Percentiles rank a stretch among this genome's conserved stretches.
Evolutionary conservation across 2,888 invertebrate species (phyloP).

Genomic region (Trachelus troglodyta): DNA sequence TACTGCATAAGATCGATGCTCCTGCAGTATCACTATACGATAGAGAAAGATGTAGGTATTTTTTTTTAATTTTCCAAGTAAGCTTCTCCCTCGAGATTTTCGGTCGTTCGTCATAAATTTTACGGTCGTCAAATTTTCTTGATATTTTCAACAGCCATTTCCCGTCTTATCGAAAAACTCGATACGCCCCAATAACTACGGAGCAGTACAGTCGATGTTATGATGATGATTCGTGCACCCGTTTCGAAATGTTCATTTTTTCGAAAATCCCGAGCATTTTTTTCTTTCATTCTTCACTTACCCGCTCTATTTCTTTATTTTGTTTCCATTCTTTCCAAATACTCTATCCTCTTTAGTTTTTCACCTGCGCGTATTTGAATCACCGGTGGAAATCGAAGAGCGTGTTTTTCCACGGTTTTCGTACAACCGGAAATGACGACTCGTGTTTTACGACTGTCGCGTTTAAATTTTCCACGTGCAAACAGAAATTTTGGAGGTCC

Average conservation of each 20-base stretch:
- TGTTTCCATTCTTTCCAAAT: not conserved
- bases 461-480: not conserved
- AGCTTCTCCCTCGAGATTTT: too few species aligned
- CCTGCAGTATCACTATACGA: too few species aligned
- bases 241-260: not conserved
- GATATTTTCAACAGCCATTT: not conserved
- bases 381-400: not conserved
- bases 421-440: not conserved
- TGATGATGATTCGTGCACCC: too few species aligned
- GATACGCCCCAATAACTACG: not conserved
- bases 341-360: constrained; percentile 25
- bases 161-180: not conserved
- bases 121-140: not conserved
- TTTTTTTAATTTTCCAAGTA: too few species aligned
- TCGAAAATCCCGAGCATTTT: not conserved
- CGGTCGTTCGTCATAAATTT: not conserved
- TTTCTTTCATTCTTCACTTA: not conserved
- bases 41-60: too few species aligned
- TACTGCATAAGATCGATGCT: not conserved
- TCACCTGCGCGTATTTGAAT: not conserved
- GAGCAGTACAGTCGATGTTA: not conserved
- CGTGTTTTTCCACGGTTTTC: constrained; percentile 23
- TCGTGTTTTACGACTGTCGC: not conserved
- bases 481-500: not conserved
- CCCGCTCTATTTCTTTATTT: not conserved